Evolutionary conservation across 2,797 vertebrate genomes (phyloP), one percentile per base, ranked within the genome.

Genomic region (Lagocephalus sceleratus): DNA sequence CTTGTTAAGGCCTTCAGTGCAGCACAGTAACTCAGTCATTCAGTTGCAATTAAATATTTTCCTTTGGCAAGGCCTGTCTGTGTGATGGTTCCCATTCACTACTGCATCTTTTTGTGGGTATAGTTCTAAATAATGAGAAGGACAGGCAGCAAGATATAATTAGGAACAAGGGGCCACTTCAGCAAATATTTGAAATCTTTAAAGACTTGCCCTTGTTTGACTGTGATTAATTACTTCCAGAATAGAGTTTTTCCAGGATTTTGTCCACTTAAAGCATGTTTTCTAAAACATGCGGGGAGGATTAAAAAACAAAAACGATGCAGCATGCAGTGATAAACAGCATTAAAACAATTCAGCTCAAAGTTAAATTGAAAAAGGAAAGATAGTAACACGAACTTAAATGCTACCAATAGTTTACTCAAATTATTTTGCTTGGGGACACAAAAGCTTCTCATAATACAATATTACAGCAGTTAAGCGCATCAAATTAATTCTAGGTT

Each of bases 51-150:
- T 92, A 93, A 92, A 92, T 88, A 91, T 93, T 93, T 89, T 90
- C 90, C 90, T 90, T 93, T 87, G 57, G 26, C 86, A 91, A 80
- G 79, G 88, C 89, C 83, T 85, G 54, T 17, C 17, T 85, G 88
- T 89, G 87, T 85, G 89, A 60, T 85, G 51, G 85, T 73, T 88
- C 88, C 87, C 89, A 90, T 93, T 95, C 91, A 90, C 84, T 68
- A 85, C 80, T 78, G 85, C 78, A 89, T 94, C 88, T 81, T 89
- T 89, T 74, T 71, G 88, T 71, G 87, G 92, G 90, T 88, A 12
- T 44, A 94, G 94, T 93, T 97, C 94, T 96, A 97, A 98, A 96
- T 98, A 96, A 97, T 93, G 94, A 95, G 92, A 90, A 90, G 91
- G 91, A 90, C 90, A 85, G 91, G 90, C 89, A 93, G 95, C 83